Base-by-base conservation (phyloP, 1,140 invertebrate genomes). In the Scaptomyza pallida region DNA sequence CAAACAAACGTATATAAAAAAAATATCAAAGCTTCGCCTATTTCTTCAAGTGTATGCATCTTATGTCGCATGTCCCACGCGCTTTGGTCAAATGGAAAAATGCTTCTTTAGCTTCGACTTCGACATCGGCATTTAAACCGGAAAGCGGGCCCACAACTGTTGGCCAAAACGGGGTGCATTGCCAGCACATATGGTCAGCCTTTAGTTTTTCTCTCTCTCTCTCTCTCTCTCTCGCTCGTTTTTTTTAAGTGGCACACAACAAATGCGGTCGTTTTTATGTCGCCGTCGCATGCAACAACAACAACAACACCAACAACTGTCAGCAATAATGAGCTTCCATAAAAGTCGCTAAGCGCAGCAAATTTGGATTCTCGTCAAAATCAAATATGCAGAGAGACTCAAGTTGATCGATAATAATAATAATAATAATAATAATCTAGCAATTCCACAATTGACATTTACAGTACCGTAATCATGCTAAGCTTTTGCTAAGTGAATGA, bases 111-210 rank as follows among this genome's bases (percentile, higher is more conserved):
- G 12, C 12, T n/a, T n/a, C n/a, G n/a, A n/a, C n/a, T n/a, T n/a
- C 6, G 33, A 12, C 33, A 12, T 35, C 35, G 47, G 12, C 33
- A 26, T 17, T n/a, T 15, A 52, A 70, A 55, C 67, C 59, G 59
- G 59, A 61, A 61, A 52, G 48, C 30, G 26, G 19, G 21, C 19
- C 40, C 52, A 55, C 52, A 41, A 41, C 52, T 55, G 35, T 43
- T 55, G 9, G 35, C 52, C 52, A 56, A 56, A n/a, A 21, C 50
- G 6, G 12, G 62, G 15, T 50, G 30, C 40, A 63, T 69, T 69
- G 65, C n/a, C n/a, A n/a, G 23, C 60, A 17, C 51, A 70, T 70
- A 64, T 70, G 67, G 67, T 50, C 60, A 63, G 65, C n/a, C 33
- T 5, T 37, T n/a, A n/a, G n/a, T n/a, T n/a, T 37, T 37, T 35